Conservation (phyloP, 92 coral and sea anemone species). For the Palythoa heliodiscus region DNA sequence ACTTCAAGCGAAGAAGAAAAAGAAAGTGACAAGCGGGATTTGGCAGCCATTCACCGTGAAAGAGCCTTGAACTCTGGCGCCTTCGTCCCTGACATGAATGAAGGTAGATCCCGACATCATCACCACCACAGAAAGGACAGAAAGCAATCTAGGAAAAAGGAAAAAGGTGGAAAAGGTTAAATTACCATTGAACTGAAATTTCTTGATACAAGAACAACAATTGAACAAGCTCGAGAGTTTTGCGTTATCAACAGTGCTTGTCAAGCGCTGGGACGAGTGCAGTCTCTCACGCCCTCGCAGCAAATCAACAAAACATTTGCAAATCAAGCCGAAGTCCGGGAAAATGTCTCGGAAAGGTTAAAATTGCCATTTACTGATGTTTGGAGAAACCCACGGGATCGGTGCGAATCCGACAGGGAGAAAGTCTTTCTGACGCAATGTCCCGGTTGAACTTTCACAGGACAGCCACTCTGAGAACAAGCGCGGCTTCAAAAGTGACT, state of each 20-base stretch:
- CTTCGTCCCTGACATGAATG: conserved; percentile 53
- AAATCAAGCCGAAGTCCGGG: background rate
- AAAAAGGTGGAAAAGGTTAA: conserved; percentile 28
- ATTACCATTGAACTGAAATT: conserved; percentile 1
- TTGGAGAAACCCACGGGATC: background rate
- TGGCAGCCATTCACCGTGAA: conserved; percentile 91
- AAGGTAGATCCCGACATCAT: conserved; percentile 62
- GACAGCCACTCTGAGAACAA: background rate
- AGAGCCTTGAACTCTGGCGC: conserved; percentile 84
- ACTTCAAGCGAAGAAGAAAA: conserved; percentile 51
- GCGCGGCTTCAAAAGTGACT: background rate
- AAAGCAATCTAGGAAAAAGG: conserved; percentile 36
- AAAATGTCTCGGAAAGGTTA: background rate
- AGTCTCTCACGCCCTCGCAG: conserved; percentile 6
- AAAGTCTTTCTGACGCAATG: background rate
- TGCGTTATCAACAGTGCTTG: background rate
- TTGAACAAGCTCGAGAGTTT: background rate
- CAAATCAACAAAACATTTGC: conserved; percentile 4
- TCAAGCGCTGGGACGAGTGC: background rate
- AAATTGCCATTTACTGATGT: background rate
- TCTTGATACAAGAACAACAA: background rate
- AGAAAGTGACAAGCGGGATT: conserved; percentile 58
- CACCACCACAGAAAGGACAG: conserved; percentile 52
- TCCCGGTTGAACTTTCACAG: background rate
- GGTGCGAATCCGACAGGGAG: background rate